Conservation (phyloP, 2,888 invertebrate species). For the Rapana venosa region DNA sequence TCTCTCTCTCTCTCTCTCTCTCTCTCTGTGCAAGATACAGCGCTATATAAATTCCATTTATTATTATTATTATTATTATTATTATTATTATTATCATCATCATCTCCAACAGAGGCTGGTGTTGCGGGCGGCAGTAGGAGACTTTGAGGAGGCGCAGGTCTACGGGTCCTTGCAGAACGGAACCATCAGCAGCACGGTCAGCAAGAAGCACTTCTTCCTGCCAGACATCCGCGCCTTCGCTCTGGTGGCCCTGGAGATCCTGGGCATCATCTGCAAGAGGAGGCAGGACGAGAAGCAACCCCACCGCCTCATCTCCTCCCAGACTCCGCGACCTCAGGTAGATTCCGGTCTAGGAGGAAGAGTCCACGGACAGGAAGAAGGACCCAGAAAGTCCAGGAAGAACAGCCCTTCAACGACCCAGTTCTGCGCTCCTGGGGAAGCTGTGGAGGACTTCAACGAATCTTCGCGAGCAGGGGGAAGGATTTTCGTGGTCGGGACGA, state of each 20-base stretch:
- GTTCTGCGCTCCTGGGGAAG: conserved; percentile 45
- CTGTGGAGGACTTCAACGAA: conserved; percentile 16
- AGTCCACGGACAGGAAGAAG: not conserved
- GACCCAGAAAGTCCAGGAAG: conserved; percentile 2
- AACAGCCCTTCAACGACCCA: conserved; percentile 24
- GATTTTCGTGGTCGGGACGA: conserved; percentile 15
- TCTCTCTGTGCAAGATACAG: too few relatives aligned
- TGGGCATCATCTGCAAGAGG: conserved; percentile 65
- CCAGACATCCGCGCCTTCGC: conserved; percentile 72
- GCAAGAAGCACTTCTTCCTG: conserved; percentile 67
- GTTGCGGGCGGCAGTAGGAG: conserved; percentile 68
- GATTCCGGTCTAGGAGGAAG: not conserved
- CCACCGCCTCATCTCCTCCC: conserved; percentile 37
- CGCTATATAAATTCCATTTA: too few relatives aligned
- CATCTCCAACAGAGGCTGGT: conserved; percentile 63
- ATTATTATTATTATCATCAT: not conserved
- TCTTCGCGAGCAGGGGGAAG: not conserved
- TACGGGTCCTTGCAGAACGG: conserved; percentile 69
- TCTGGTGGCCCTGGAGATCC: conserved; percentile 66
- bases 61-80: too few relatives aligned
- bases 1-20: too few relatives aligned
- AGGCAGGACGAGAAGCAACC: conserved; percentile 55
- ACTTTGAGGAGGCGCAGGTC: conserved; percentile 70
- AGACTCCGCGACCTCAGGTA: not conserved
- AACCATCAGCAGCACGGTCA: conserved; percentile 57